Percentiles rank a stretch among this genome's conserved stretches.
phyloP scores from a whole-genome alignment of 2,113 vertebrate genomes.

The Girardinichthys multiradiatus region DNA sequence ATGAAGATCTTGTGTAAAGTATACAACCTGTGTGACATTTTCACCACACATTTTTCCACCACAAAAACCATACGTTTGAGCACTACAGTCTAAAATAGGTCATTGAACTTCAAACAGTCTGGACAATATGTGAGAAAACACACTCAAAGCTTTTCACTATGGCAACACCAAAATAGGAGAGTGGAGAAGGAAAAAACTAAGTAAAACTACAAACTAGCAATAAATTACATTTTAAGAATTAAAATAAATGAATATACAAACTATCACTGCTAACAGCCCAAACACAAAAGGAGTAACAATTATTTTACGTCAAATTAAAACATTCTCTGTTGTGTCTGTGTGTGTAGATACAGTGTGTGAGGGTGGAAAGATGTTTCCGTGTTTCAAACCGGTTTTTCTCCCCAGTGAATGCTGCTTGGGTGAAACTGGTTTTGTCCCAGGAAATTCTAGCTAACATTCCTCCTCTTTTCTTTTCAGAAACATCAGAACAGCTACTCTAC shows the following conservation, averaged over 20 bases:
- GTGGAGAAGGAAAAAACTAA: neutral
- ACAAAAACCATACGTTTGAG: no score
- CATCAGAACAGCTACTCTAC: neutral
- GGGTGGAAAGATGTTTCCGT: neutral
- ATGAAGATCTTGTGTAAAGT: neutral
- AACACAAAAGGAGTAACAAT: neutral
- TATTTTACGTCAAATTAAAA: neutral
- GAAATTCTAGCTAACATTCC: slow-evolving; percentile 36
- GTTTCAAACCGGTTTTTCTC: slow-evolving; percentile 58
- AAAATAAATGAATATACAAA: neutral
- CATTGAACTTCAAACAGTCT: neutral
- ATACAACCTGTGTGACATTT: neutral
- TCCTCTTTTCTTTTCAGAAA: slow-evolving; percentile 13
- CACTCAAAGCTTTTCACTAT: neutral
- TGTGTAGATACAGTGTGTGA: neutral
- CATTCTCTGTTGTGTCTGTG: neutral
- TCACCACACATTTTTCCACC: neutral
- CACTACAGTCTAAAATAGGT: neutral
- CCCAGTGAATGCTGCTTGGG: neutral
- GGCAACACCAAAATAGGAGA: neutral
- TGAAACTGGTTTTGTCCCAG: slow-evolving; percentile 35
- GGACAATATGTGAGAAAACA: neutral
- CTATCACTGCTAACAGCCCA: neutral
- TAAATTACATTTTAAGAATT: no score
- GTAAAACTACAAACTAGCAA: neutral